Conservation (phyloP, 2,113 vertebrate species). For the Hylia prasina region DNA sequence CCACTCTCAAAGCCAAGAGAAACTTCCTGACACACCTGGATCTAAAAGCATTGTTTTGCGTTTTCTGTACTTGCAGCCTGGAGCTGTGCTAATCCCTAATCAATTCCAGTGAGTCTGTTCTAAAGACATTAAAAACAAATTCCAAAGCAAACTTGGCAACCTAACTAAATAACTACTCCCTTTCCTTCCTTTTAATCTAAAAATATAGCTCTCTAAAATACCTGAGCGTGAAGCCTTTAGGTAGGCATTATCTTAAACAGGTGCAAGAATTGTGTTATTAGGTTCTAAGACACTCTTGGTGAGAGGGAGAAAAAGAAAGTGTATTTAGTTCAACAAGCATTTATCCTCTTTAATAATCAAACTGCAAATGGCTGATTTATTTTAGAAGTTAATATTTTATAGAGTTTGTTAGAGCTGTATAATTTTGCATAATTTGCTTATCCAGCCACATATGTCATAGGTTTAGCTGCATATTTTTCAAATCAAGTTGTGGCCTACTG, state of each 20-base stretch:
- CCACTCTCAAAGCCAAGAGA: neutral
- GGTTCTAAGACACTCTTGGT: neutral
- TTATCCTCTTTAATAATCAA: conserved; percentile 40
- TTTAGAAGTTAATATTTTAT: conserved; percentile 45
- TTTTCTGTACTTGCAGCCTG: neutral
- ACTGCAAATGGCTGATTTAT: conserved; percentile 9
- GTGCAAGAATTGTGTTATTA: neutral
- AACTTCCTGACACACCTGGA: neutral
- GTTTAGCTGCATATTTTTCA: conserved; percentile 30
- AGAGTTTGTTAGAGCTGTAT: conserved; percentile 1
- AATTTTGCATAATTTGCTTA: conserved; percentile 50
- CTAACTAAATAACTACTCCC: neutral
- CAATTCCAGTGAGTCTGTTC: neutral
- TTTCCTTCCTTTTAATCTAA: neutral
- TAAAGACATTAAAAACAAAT: neutral
- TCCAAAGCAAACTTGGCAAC: neutral
- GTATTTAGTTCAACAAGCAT: neutral
- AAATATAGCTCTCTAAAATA: neutral
- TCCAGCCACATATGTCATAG: conserved; percentile 8
- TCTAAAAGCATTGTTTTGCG: neutral
- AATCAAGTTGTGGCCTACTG: conserved; percentile 45
- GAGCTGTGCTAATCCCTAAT: neutral
- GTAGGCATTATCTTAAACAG: neutral
- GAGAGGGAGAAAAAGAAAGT: neutral
- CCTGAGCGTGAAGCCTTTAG: neutral